Base-by-base conservation (phyloP, 64 coral and sea anemone genomes). In the Pocillopora verrucosa region DNA sequence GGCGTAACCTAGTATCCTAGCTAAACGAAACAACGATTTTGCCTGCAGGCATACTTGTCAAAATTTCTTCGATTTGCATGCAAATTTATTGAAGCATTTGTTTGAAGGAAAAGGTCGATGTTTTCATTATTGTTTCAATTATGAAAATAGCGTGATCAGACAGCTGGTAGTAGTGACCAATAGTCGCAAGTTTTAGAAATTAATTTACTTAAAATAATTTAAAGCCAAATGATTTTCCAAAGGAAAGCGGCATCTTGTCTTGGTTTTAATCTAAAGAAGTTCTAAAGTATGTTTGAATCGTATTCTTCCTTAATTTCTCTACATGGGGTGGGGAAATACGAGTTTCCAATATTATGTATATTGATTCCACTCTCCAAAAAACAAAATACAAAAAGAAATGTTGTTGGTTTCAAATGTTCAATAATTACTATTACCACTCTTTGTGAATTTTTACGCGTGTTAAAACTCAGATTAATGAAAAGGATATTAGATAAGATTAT, bases 91-190 rank as follows among this genome's bases (percentile, higher is more conserved):
- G 14, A 82, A 7, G 13, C 1, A 26, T 82, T 82, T 65, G 16
- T 82, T 37, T 2, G 61, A 82, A 82, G 63, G 77, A 30, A 60
- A 80, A 59, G 16, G 11, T 30, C 56, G 56, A 36, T 75, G 13
- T 15, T 63, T 63, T 79, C 51, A 79, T 13, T 2, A 57, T 59
- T 79, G 30, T 79, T 59, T 79, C 30, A 79, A 79, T 79, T 59
- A 79, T 79, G 77, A 79, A 60, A 79, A 79, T 17, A 79, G 58
- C 77, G 10, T 58, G 76, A 58, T 51, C n/a, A 11, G 22, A 60
- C 77, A 79, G 77, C 56, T 79, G 77, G 7, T 30, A 11, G 41
- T 4, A 37, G 10, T 70, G n/a, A 24, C 5, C 25, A 70, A 70
- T 70, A n/a, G 67, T 70, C 20, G 22, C 67, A 70, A 25, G 22